A percentile compares a stretch with the other conserved stretches of the same genome.
These are phyloP conservation scores for Nasonia giraulti DNA, from an alignment of 1,140 invertebrate genomes.

Conservation along the genomic window DNA sequence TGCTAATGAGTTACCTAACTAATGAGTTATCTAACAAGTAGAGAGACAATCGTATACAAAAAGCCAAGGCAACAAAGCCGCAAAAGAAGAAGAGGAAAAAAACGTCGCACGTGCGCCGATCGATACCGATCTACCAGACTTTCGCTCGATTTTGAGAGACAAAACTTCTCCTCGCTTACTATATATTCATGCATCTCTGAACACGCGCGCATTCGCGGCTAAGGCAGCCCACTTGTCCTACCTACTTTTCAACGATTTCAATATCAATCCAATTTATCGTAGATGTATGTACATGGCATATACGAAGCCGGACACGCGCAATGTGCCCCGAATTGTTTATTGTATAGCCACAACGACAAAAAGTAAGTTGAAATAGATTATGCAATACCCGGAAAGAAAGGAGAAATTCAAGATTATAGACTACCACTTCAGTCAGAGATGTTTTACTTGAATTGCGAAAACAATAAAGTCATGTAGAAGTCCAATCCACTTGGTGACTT, in stretches of 20 bases:
- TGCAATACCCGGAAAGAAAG: neutral
- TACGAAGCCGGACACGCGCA: neutral
- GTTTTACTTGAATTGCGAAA: too few species aligned
- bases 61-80: neutral
- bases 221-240: too few species aligned
- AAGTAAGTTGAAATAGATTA: neutral
- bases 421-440: too few species aligned
- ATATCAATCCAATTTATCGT: slow-evolving; percentile 45
- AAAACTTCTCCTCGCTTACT: neutral
- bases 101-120: neutral
- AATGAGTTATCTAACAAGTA: slow-evolving; percentile 23
- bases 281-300: neutral
- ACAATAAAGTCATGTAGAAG: too few species aligned
- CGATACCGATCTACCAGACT: slow-evolving; percentile 41
- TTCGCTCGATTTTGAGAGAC: slow-evolving; percentile 35
- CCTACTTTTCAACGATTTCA: slow-evolving; percentile 36
- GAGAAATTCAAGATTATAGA: too few species aligned
- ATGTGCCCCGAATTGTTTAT: neutral
- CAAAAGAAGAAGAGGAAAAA: neutral
- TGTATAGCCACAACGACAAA: neutral
- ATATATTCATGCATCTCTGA: too few species aligned
- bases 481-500: too few species aligned
- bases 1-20: slow-evolving; percentile 40
- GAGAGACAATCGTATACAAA: neutral
- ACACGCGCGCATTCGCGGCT: too few species aligned